Evolutionary conservation across 2,888 invertebrate species (phyloP), one percentile per base, ranked within the genome.

Genomic region (Axea sp.): DNA sequence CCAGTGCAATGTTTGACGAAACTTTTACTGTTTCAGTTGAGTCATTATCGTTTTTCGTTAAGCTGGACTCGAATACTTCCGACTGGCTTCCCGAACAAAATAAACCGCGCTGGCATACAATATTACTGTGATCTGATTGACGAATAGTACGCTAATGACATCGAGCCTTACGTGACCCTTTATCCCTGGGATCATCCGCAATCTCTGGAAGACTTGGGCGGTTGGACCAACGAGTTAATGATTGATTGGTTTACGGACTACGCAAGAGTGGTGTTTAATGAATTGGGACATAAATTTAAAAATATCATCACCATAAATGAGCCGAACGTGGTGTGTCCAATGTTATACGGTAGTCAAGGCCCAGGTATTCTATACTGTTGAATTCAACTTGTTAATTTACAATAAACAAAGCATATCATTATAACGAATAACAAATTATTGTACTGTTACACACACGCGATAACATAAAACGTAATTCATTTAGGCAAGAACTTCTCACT

Each of bases 231-330:
- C 81, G 90, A 91, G 0, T 73, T 89, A 2, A 89, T 92, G 35
- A 90, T 89, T 0, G 89, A 91, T 17, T 91, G 90, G 82, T 93
- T 92, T 80, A 88, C 86, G 5, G 90, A 91, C 75, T 92, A 91
- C 64, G 92, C 92, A 0, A 87, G 88, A 78, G 87, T 92, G 22
- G 85, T 89, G 5, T 90, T 90, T 69, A 5, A 17, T 0, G 88
- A 91, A 81, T 92, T 90, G 75, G 93, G 91, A 0, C 89, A 90
- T 76, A 90, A 91, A 81, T 91, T 93, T 3, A 91, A 83, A 83
- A 89, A 90, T 53, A 94, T 95, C 93, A 90, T 93, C 1, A 95
- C 95, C 0, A 90, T 95, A 76, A 95, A 95, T 82, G 95, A 95
- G 83, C 94, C 95, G 0, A 89, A 88, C 84, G 88, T 89, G 75